phyloP scores from a whole-genome alignment of 2,797 vertebrate genomes.

The Tolypeutes matacus region DNA sequence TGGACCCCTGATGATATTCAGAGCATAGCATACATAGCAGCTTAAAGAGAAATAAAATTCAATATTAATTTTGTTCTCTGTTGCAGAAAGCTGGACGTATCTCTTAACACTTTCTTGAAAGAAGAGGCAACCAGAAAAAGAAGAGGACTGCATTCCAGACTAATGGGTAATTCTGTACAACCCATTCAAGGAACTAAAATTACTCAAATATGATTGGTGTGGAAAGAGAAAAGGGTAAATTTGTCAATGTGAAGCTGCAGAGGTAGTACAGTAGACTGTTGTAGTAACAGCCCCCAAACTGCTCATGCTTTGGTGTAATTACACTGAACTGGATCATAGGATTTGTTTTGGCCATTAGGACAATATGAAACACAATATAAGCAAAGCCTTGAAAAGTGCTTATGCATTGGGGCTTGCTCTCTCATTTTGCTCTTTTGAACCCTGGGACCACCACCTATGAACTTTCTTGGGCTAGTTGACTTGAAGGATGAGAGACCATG shows the following conservation, averaged over 20 bases:
- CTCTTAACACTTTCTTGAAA: not conserved
- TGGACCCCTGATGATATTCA: not conserved
- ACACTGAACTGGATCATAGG: not conserved
- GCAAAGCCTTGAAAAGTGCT: too few species aligned
- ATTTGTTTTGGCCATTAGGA: constrained; percentile 14
- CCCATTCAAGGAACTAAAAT: not conserved
- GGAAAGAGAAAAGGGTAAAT: too few species aligned
- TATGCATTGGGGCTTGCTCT: too few species aligned
- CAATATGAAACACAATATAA: too few species aligned
- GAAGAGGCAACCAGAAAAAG: not conserved
- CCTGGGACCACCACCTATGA: too few species aligned
- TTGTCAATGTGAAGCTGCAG: not conserved
- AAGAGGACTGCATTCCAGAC: not conserved
- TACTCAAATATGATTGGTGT: not conserved
- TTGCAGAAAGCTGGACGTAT: not conserved
- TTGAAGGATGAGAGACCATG: too few species aligned
- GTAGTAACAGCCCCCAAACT: not conserved
- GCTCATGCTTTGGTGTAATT: not conserved
- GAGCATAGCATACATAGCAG: not conserved
- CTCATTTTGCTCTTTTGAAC: too few species aligned
- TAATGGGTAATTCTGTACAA: not conserved
- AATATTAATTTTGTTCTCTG: not conserved
- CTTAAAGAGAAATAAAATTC: not conserved
- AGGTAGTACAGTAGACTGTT: not conserved
- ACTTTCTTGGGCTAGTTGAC: too few species aligned